Base-by-base conservation (phyloP, 1,140 invertebrate species). In the Myzus persicae region DNA sequence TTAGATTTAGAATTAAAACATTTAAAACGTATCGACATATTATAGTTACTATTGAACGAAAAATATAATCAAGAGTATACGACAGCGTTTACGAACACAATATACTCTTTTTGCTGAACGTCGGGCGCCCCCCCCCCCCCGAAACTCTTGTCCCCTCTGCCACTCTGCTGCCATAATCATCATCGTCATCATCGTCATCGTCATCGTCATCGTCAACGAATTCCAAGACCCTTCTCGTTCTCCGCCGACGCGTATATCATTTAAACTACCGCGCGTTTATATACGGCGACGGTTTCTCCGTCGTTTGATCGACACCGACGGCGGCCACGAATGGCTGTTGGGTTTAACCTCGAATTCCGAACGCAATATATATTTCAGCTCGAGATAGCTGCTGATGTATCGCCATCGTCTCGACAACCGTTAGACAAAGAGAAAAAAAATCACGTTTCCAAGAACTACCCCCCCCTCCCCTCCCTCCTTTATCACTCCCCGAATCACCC, bases 281-380 rank as follows among this genome's bases (percentile, higher is more conserved):
- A 26, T 8, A 18, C 42, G 84, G 24, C 40, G 24, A 44, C 26
- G 84, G 42, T 85, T 85, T 85, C 84, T 44, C 26, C 40, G 84
- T 44, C 42, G 84, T 85, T 42, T 85, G 42, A 85, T 85, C 38
- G 84, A 85, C 84, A 85, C 24, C 59, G n/a, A 11, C 26, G 14
- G 38, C 84, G 31, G 31, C 42, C 40, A 42, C 26, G 31, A 44
- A 85, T 46, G 20, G 59, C 14, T 76, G 59, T n/a, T 36, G 38
- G 84, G 84, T 44, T 85, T 85, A 85, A 26, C 84, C 26, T 85
- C 40, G 84, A 85, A 44, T 85, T n/a, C 40, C 84, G 84, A 85
- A 85, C 26, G 84, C 40, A n/a, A 85, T 85, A n/a, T 85, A n/a
- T 46, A 42, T 85, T 76, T 76, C n/a, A 76, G 59, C 14, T 76